Percentiles rank a stretch among this genome's conserved stretches.
phyloP scores from a whole-genome alignment of 2,888 invertebrate species.

The Dysmachus trigonus region DNA sequence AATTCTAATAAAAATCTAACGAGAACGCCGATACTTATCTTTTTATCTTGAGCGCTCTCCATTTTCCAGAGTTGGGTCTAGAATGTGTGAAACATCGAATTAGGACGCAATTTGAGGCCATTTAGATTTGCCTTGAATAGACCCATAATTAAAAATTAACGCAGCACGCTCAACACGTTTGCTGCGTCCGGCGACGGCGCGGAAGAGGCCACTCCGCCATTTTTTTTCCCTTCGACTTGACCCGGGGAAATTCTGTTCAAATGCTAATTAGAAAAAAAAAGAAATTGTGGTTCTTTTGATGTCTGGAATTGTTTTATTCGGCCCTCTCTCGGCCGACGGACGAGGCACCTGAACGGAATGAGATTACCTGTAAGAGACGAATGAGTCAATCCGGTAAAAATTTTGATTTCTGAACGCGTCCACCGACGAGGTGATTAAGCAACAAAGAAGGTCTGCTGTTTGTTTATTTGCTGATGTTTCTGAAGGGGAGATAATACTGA shows the following conservation, averaged over 20 bases:
- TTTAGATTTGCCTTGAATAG: constrained; percentile 35
- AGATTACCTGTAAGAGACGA: not conserved
- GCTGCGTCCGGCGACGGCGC: not conserved
- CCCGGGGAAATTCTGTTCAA: not conserved
- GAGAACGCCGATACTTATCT: not conserved
- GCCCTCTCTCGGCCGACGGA: not conserved
- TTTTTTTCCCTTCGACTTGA: not conserved
- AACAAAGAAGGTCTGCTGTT: not conserved
- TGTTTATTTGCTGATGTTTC: not conserved
- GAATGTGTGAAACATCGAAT: constrained; percentile 35
- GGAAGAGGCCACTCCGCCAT: not conserved
- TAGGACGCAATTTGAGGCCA: constrained; percentile 19
- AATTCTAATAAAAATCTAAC: constrained; percentile 20
- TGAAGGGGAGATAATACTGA: not conserved
- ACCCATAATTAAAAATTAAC: constrained; percentile 36
- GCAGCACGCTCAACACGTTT: not conserved
- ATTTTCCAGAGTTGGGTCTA: not conserved
- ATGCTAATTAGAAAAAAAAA: constrained; percentile 26
- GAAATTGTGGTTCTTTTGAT: not conserved
- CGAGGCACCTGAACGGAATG: not conserved
- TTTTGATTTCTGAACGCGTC: not conserved
- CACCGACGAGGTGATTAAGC: not conserved
- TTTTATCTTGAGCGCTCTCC: not conserved
- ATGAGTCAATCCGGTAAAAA: not conserved
- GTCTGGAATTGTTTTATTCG: not conserved